Conservation (phyloP, 2,888 invertebrate genomes). For the Cephonodes hylas region DNA sequence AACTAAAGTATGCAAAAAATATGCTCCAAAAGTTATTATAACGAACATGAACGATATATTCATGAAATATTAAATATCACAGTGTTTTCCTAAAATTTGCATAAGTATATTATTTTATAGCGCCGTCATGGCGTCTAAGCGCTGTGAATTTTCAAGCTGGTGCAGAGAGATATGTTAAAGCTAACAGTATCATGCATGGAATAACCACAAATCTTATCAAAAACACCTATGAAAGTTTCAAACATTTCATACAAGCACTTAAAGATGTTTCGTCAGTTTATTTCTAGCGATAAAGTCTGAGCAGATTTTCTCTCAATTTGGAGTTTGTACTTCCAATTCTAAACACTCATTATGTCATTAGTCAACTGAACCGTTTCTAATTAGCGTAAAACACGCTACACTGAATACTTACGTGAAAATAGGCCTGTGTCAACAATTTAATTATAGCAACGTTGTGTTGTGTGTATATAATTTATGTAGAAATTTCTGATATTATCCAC, state of each 20-base stretch:
- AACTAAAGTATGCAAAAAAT: not conserved
- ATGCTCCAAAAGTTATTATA: not conserved
- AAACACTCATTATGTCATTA: slow-evolving; percentile 42
- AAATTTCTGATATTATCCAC: not conserved
- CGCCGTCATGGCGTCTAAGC: slow-evolving; percentile 6
- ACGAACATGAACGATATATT: not conserved
- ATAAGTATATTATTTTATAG: slow-evolving; percentile 1
- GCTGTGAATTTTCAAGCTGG: slow-evolving; percentile 1
- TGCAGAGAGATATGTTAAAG: not conserved
- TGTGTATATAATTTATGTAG: slow-evolving; percentile 17
- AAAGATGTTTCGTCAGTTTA: slow-evolving; percentile 2
- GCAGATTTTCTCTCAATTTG: not conserved
- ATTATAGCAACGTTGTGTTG: slow-evolving; percentile 32
- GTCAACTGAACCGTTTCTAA: slow-evolving; percentile 46
- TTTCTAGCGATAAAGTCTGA: not conserved
- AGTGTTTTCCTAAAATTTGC: slow-evolving; percentile 7
- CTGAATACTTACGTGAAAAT: slow-evolving; percentile 44
- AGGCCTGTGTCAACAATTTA: slow-evolving; percentile 35
- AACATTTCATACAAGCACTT: not conserved
- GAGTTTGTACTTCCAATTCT: slow-evolving; percentile 1
- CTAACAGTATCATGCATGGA: slow-evolving; percentile 3
- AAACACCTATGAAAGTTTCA: not conserved
- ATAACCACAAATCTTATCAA: slow-evolving; percentile 4
- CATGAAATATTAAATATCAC: slow-evolving; percentile 24
- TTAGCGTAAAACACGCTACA: slow-evolving; percentile 52